Evolutionary conservation across 2,797 vertebrate genomes (phyloP), one percentile per base, ranked within the genome.

Genomic region (Botia almorhae): DNA sequence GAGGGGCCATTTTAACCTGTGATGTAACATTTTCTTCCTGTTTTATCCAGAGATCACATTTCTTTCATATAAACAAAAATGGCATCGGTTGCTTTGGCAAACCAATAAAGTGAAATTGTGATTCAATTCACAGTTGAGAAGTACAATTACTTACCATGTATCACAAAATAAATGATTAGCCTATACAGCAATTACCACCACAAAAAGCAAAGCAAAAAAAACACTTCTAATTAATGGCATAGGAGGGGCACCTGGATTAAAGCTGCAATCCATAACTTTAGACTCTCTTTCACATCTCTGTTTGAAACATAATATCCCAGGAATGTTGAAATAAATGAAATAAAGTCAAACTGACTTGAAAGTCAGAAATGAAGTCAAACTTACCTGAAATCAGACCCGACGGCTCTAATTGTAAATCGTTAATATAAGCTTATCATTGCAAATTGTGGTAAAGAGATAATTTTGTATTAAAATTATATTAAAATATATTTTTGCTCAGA

Each of bases 1-100:
- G 6, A 55, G 48, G 68, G 55, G 60, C 61, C 53, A 76, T 85
- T 79, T 80, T 76, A 46, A 70, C 64, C 29, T 11, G 14, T 23
- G 16, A 46, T 65, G 70, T 81, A 64, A 65, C 65, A 76, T 80
- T 80, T 84, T 48, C 23, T 70, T 78, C 64, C 13, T 7, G 3
- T 19, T 65, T 36, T 39, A 23, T 17, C n/a, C 11, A 73, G 53
- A n/a, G 21, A 48, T 74, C 39, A 29, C 1, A 56, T 74, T 63
- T 78, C 55, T 60, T 48, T 26, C 23, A 29, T 13, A 33, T 33
- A 61, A 50, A 50, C 43, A 48, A 64, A 29, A 63, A n/a, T 17
- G 23, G 12, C 58, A 26, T 29, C 16, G 23, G 55, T 58, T 48
- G n/a, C 63, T 43, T 56, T 33, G 43, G 39, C 19, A 17, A 60